These are phyloP conservation scores for Phragmatobia fuliginosa DNA, from an alignment of 2,888 invertebrate genomes.

Conservation along the genomic window DNA sequence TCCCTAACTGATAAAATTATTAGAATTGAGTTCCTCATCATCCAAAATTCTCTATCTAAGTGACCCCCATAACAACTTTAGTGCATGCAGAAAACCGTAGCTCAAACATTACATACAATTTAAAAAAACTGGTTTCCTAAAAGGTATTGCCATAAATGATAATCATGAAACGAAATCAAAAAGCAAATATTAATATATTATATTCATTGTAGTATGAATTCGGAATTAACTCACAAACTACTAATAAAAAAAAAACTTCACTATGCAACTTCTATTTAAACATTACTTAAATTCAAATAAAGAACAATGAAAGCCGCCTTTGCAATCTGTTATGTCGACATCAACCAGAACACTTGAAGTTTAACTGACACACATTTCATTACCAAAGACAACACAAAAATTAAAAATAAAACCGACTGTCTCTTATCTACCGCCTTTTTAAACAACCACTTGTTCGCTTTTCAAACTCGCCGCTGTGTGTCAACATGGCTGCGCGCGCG, in stretches of 20 bases:
- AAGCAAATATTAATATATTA: background rate
- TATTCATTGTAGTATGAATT: background rate
- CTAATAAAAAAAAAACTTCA: background rate
- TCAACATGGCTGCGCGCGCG: conserved; percentile 45
- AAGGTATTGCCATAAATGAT: background rate
- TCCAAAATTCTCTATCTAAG: too few species aligned
- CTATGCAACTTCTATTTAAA: background rate
- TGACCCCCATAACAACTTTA: background rate
- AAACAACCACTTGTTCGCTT: conserved; percentile 42
- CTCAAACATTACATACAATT: background rate
- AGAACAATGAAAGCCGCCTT: conserved; percentile 2
- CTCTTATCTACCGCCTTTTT: conserved; percentile 48
- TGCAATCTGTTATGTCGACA: conserved; percentile 15
- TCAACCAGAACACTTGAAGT: conserved; percentile 10
- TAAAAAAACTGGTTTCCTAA: background rate
- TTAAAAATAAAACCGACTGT: conserved; percentile 38
- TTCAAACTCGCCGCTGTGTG: conserved; percentile 37
- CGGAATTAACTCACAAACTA: background rate
- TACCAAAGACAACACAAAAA: conserved; percentile 40
- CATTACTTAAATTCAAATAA: background rate
- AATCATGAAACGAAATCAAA: background rate
- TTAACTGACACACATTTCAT: conserved; percentile 36
- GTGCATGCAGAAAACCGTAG: background rate
- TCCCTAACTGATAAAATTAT: too few species aligned
- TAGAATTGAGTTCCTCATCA: too few species aligned